phyloP scores from a whole-genome alignment of 2,888 invertebrate species.

The Xestobium rufovillosum region DNA sequence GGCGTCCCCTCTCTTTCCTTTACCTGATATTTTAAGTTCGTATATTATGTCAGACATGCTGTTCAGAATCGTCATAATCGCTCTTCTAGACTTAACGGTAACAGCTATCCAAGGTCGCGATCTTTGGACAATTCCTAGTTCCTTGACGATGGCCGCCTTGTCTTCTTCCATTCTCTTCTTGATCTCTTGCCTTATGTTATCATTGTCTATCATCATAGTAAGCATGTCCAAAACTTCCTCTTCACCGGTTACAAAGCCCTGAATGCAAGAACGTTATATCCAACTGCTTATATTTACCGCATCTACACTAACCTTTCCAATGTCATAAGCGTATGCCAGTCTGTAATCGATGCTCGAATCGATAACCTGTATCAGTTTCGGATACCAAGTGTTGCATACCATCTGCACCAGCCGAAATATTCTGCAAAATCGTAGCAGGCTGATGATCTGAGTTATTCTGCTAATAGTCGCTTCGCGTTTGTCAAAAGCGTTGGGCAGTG shows the following conservation, averaged over 20 bases:
- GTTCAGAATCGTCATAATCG: neutral
- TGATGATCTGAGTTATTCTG: neutral
- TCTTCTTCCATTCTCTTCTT: neutral
- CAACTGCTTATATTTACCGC: too few relatives aligned
- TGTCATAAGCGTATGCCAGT: conserved; percentile 1
- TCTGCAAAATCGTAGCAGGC: neutral
- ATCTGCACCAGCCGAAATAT: too few relatives aligned
- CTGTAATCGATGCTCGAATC: neutral
- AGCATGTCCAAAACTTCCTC: neutral
- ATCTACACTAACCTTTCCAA: conserved; percentile 1
- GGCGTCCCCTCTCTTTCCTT: too few relatives aligned
- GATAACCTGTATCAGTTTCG: neutral
- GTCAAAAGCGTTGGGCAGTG: neutral
- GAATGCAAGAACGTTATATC: too few relatives aligned
- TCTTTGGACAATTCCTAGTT: neutral
- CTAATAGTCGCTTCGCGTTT: neutral
- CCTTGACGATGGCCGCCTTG: neutral
- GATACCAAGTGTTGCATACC: too few relatives aligned
- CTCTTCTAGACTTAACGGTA: neutral
- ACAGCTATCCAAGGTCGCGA: neutral
- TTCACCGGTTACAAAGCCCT: conserved; percentile 1
- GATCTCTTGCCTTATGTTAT: neutral
- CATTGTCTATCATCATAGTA: neutral
- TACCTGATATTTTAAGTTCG: conserved; percentile 1
- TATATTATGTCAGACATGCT: neutral